phyloP scores from a whole-genome alignment of 2,113 vertebrate species.

The Helogale parvula region DNA sequence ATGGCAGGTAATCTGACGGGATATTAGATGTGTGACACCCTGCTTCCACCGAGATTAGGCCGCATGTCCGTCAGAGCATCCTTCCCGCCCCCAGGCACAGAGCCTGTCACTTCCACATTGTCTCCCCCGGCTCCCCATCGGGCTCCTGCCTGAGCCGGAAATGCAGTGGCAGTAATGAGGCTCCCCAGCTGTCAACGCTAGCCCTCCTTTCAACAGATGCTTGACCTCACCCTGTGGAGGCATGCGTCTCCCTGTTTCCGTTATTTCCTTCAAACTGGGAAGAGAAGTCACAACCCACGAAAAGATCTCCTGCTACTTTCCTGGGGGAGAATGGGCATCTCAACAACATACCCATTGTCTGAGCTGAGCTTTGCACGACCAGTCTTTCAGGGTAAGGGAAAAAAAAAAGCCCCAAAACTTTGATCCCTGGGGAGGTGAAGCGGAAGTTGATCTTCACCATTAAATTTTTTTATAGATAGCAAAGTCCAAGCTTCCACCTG shows the following conservation, averaged over 20 bases:
- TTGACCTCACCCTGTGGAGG: neutral
- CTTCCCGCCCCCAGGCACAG: neutral
- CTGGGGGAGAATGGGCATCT: neutral
- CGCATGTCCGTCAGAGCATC: rapidly evolving
- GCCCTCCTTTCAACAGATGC: neutral
- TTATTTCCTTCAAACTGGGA: slow-evolving; percentile 37
- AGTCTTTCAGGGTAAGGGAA: slow-evolving; percentile 63
- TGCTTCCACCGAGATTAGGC: neutral
- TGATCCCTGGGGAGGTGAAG: slow-evolving; percentile 88
- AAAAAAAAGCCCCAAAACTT: slow-evolving; percentile 75
- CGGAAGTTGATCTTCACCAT: slow-evolving; percentile 89
- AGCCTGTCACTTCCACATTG: neutral
- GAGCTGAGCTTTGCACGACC: slow-evolving; percentile 56
- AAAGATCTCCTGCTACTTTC: slow-evolving; percentile 57
- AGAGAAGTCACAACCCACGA: neutral
- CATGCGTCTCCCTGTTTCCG: neutral
- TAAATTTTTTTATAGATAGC: slow-evolving; percentile 91
- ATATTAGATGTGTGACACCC: neutral
- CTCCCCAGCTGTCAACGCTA: neutral
- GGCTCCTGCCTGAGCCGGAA: rapidly evolving
- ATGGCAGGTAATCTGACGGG: neutral
- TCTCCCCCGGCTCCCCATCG: neutral
- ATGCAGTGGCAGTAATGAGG: neutral
- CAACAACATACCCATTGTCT: slow-evolving; percentile 58
- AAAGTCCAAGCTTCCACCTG: slow-evolving; percentile 92